phyloP scores from a whole-genome alignment of 2,113 vertebrate genomes.

The Anarhynchus alexandrinus region DNA sequence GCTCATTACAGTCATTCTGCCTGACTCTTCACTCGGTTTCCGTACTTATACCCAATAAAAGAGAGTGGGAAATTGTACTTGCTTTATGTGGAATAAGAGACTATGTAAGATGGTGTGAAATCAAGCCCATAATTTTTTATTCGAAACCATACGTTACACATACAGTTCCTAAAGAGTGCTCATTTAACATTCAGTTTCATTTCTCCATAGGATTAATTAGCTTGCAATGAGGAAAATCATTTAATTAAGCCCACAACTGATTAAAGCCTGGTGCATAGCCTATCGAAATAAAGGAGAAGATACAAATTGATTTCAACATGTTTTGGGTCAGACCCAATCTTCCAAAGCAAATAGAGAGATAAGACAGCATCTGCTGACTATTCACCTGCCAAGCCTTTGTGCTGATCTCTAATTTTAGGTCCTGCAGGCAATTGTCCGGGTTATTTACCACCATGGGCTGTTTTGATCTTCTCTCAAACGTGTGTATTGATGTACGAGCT shows the following conservation, averaged over 20 bases:
- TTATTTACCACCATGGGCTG: conserved; percentile 52
- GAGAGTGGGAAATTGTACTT: neutral
- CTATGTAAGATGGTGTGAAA: neutral
- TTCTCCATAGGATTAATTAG: conserved; percentile 39
- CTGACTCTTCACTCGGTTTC: neutral
- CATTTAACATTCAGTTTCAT: conserved; percentile 39
- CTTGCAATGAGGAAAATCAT: conserved; percentile 40
- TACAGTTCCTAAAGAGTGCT: neutral
- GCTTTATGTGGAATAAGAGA: neutral
- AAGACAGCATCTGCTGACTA: conserved; percentile 56
- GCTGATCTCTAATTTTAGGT: conserved; percentile 50
- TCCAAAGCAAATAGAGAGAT: conserved; percentile 62
- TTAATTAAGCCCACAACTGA: conserved; percentile 46
- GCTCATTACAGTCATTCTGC: neutral
- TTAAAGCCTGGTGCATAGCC: neutral
- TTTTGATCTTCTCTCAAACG: neutral
- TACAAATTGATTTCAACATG: conserved; percentile 51
- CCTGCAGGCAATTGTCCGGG: conserved; percentile 16
- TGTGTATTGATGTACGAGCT: neutral
- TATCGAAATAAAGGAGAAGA: conserved; percentile 16
- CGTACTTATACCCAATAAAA: neutral
- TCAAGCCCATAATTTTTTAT: conserved; percentile 11
- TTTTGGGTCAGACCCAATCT: conserved; percentile 35
- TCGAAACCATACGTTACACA: neutral
- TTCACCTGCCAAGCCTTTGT: conserved; percentile 52